These are phyloP conservation scores for Lasiurus cinereus DNA, from an alignment of 2,113 vertebrate genomes.

Conservation along the genomic window DNA sequence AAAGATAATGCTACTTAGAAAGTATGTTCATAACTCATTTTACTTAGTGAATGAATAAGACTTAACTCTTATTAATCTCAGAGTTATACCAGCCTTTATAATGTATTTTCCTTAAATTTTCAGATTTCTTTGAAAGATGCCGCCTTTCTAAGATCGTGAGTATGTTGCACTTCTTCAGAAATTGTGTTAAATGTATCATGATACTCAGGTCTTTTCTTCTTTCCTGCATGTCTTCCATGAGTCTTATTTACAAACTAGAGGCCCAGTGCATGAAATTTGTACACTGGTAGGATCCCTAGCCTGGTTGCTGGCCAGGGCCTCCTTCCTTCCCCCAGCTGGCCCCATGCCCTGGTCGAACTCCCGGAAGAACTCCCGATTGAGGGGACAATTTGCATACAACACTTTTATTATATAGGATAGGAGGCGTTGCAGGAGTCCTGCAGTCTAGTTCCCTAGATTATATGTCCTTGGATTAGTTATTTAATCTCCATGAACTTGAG, in stretches of 20 bases:
- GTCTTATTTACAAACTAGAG: background rate
- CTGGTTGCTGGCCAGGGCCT: no score
- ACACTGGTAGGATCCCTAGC: no score
- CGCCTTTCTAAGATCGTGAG: slow-evolving; percentile 91
- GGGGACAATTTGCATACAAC: no score
- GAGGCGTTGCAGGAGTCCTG: background rate
- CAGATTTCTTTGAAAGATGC: slow-evolving; percentile 95
- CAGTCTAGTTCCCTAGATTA: background rate
- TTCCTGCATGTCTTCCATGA: background rate
- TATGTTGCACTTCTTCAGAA: slow-evolving; percentile 17
- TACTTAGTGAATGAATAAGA: background rate
- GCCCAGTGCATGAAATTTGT: no score
- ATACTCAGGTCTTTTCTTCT: background rate
- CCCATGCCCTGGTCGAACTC: no score
- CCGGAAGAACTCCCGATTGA: no score
- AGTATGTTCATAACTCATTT: background rate
- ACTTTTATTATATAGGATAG: background rate
- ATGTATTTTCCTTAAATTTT: slow-evolving; percentile 75
- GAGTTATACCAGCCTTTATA: background rate
- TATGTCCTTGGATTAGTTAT: background rate
- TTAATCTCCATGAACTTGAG: background rate
- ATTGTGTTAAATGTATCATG: background rate
- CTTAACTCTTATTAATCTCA: background rate
- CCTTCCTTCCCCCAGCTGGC: no score
- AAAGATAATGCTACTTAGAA: background rate